Evolutionary conservation across 2,888 invertebrate species (phyloP).

Genomic region (Arctia plantaginis): DNA sequence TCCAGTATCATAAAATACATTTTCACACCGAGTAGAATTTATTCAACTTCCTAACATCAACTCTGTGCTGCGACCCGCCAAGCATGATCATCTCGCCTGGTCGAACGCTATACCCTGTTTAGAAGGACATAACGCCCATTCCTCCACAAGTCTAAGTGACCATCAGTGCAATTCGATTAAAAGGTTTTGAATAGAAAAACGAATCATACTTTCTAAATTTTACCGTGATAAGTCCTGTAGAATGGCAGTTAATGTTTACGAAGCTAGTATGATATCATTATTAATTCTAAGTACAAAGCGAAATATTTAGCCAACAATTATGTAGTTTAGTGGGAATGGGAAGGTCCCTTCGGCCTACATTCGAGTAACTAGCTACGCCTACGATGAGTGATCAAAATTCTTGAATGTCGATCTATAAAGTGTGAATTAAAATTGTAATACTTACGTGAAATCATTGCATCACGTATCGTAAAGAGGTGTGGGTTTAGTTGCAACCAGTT

Average conservation of each 20-base stretch:
- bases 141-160: too few relatives aligned
- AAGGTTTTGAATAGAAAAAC: too few relatives aligned
- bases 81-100: too few relatives aligned
- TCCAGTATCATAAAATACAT: too few relatives aligned
- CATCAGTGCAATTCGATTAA: not conserved
- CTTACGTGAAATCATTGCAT: not conserved
- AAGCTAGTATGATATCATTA: not conserved
- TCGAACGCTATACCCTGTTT: too few relatives aligned
- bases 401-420: not conserved
- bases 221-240: not conserved
- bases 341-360: not conserved
- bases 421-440: not conserved
- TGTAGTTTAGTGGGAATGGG: not conserved
- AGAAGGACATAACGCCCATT: too few relatives aligned
- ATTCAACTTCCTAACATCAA: too few relatives aligned
- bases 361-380: not conserved
- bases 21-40: too few relatives aligned
- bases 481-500: not conserved
- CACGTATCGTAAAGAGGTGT: not conserved
- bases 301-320: not conserved
- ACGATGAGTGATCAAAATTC: not conserved
- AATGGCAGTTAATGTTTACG: not conserved
- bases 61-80: too few relatives aligned
- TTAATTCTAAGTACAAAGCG: not conserved
- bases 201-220: too few relatives aligned